Evolutionary conservation across 2,797 vertebrate genomes (phyloP), one percentile per base, ranked within the genome.

Genomic region (Carapus acus): DNA sequence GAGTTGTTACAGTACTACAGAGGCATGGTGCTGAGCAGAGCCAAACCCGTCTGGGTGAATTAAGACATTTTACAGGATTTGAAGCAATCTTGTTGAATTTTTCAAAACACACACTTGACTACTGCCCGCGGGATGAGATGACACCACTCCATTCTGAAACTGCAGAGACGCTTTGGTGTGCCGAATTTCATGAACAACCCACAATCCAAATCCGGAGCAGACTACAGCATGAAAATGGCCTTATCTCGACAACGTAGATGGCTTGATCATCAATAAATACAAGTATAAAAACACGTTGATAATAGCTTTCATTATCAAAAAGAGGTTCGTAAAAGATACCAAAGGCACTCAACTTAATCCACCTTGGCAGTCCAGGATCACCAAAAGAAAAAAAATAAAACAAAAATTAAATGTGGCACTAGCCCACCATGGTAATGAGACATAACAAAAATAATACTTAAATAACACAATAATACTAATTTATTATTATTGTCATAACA

Each of bases 191-290:
- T 65, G 49, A 71, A 71, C 54, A 62, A 63, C 69, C 60, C 63
- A 55, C 54, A 67, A 2, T 5, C 24, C 4, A 4, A 27, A 59
- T 71, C 70, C 58, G 57, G 69, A 74, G 69, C 52, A 65, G 69
- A 71, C 69, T 63, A 52, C 73, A 61, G 67, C 76, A 65, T 80
- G 58, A 60, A 66, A 54, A 65, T 48, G 62, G 64, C 83, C 67
- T 67, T 27, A 63, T 52, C 83, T 73, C 90, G 88, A 90, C 79
- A 90, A 90, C 86, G 90, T 84, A 91, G 94, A 96, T 93, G 94
- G 92, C 91, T 96, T 96, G 90, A 90, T 92, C 91, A 93, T 89
- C 90, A 98, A 99, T 97, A 99, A 98, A 98, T 97, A 86, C 87
- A 92, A 86, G 77, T 88, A 88, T 85, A 85, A 85, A 87, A 89